Evolutionary conservation across 2,113 vertebrate genomes (phyloP).

Genomic region (Oreochromis aureus): DNA sequence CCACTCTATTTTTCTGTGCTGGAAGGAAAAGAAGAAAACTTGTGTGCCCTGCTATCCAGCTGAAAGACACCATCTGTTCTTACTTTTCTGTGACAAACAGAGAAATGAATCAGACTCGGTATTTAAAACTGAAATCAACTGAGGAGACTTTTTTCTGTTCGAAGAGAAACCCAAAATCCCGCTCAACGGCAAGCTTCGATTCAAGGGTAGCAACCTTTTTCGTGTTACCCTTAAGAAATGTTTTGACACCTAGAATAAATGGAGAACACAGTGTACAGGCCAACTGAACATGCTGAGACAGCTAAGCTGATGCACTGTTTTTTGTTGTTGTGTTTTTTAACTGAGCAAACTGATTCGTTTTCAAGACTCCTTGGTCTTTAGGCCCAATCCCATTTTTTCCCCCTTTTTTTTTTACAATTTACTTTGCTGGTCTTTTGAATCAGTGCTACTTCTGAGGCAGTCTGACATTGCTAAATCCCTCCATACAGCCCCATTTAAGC

Average conservation of each 20-base stretch:
- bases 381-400: neutral
- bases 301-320: neutral
- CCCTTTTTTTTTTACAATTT: neutral
- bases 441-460: constrained; percentile 44
- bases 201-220: neutral
- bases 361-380: neutral
- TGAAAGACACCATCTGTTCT: constrained; percentile 45
- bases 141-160: neutral
- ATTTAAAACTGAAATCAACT: constrained; percentile 4
- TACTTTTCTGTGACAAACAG: constrained; percentile 24
- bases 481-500: constrained; percentile 43
- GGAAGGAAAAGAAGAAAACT: neutral
- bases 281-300: neutral
- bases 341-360: neutral
- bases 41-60: neutral
- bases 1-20: neutral
- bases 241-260: neutral
- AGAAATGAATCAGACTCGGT: neutral
- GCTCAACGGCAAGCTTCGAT: neutral
- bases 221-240: neutral
- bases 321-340: neutral
- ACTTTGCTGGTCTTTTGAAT: constrained; percentile 27
- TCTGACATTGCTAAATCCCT: constrained; percentile 52
- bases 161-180: neutral
- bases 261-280: neutral